Evolutionary conservation across 2,113 vertebrate genomes (phyloP), one percentile per base, ranked within the genome.

Genomic region (Aspidoscelis tigris): DNA sequence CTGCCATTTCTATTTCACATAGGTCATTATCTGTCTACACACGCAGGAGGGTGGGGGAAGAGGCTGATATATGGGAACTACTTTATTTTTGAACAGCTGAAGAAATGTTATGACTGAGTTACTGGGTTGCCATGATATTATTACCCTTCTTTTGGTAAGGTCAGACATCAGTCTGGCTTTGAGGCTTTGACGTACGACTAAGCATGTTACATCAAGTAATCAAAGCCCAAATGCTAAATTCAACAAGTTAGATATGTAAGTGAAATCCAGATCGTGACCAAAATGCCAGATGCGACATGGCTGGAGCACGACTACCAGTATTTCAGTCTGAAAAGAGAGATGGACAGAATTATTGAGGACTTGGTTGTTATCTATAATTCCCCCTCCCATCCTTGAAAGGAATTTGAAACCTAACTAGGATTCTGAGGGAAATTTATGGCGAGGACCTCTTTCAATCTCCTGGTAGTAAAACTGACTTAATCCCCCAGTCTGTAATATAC

Each of bases 61-160:
- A 44, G 58, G 12, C 58, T 18, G 18, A 61, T 61, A 61, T 61
- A 61, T 61, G 58, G 43, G 26, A 68, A 76, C 43, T 55, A 50
- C 20, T 66, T 24, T 10, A n/a, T 55, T 74, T 22, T 33, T 55
- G 10, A 47, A 68, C 81, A 76, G 64, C 73, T 76, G n/a, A 74
- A 79, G 58, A 79, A 80, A 74, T 85, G 43, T 80, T 85, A 66
- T 73, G 76, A 72, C 76, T 84, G 68, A 71, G 68, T 84, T 72
- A 64, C 33, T 78, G 77, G 33, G 77, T 85, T 82, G 83, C 58
- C 83, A 85, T 79, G 70, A 80, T 84, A 79, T 85, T 80, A 41
- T 41, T 73, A 84, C 64, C 76, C n/a, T 79, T 44, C 70, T 84
- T 50, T 84, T 33, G n/a, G 69, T 33, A 84, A 84, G 83, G 41